A percentile compares a stretch with the other conserved stretches of the same genome.
Conservation (phyloP, 2,888 invertebrate species). For the Plagodis pulveraria region DNA sequence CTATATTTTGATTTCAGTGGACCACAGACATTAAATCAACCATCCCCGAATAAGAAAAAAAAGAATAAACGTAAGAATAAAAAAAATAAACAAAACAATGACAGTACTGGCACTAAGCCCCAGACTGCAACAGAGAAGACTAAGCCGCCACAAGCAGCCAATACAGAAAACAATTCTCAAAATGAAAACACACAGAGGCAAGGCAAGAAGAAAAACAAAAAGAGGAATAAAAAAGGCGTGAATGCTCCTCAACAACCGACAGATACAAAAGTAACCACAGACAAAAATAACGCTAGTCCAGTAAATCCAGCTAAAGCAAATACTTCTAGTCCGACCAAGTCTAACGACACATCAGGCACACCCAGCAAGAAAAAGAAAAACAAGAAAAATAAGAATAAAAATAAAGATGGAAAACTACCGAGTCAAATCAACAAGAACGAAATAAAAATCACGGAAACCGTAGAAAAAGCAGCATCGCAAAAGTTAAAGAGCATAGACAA, state of each 20-base stretch:
- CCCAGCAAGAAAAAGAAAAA: constrained; percentile 42
- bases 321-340: constrained; percentile 13
- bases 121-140: constrained; percentile 20
- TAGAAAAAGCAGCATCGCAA: constrained; percentile 58
- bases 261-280: constrained; percentile 22
- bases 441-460: constrained; percentile 55
- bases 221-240: constrained; percentile 41
- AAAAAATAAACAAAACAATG: constrained; percentile 43
- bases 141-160: constrained; percentile 4
- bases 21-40: constrained; percentile 21
- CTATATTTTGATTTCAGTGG: constrained; percentile 24
- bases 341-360: constrained; percentile 28
- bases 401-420: constrained; percentile 24
- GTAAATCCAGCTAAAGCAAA: constrained; percentile 1
- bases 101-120: constrained; percentile 10
- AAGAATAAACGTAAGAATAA: constrained; percentile 55
- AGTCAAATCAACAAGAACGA: constrained; percentile 40
- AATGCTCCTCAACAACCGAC: constrained; percentile 34
- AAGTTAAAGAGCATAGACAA: constrained; percentile 68
- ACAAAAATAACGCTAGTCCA: constrained; percentile 25
- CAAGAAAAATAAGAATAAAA: constrained; percentile 51
- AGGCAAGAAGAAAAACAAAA: constrained; percentile 45
- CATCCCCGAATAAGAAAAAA: constrained; percentile 35
- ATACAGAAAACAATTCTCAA: constrained; percentile 18
- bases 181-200: constrained; percentile 29